These are phyloP conservation scores for Drosophila mayri DNA, from an alignment of 1,140 invertebrate species.

Conservation along the genomic window DNA sequence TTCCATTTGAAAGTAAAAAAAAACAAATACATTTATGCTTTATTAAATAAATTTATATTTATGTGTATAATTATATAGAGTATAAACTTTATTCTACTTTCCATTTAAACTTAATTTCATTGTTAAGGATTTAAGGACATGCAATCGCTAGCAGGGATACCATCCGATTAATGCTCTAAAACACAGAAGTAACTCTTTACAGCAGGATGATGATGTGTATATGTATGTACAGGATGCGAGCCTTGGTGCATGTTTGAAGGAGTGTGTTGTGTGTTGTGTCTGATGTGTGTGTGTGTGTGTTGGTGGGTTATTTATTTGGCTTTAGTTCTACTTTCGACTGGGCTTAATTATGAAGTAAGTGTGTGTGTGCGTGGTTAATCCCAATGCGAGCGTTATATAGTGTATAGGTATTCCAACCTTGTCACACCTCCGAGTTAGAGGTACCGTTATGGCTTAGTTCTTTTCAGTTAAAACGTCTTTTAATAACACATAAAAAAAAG, in stretches of 20 bases:
- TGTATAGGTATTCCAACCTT: constrained; percentile 28
- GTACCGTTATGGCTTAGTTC: constrained; percentile 18
- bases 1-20: constrained; percentile 23
- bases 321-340: constrained; percentile 50
- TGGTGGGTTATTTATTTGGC: constrained; percentile 2
- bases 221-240: constrained; percentile 37
- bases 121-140: constrained; percentile 12
- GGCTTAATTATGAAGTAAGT: constrained; percentile 15
- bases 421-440: constrained; percentile 28
- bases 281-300: constrained; percentile 4
- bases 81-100: constrained; percentile 32
- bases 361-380: constrained; percentile 24
- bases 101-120: constrained; percentile 11
- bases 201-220: constrained; percentile 24
- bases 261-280: constrained; percentile 1
- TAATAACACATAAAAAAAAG: constrained; percentile 14
- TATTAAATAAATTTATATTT: constrained; percentile 10
- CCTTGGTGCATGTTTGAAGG: not conserved
- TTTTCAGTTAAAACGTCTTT: constrained; percentile 13
- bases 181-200: constrained; percentile 26
- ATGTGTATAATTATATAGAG: constrained; percentile 3
- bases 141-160: constrained; percentile 25
- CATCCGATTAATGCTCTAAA: constrained; percentile 22
- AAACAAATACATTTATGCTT: constrained; percentile 27
- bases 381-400: constrained; percentile 15